A percentile compares a stretch with the other conserved stretches of the same genome.
Conservation (phyloP, 2,113 vertebrate species). For the Catharus fuscescens region DNA sequence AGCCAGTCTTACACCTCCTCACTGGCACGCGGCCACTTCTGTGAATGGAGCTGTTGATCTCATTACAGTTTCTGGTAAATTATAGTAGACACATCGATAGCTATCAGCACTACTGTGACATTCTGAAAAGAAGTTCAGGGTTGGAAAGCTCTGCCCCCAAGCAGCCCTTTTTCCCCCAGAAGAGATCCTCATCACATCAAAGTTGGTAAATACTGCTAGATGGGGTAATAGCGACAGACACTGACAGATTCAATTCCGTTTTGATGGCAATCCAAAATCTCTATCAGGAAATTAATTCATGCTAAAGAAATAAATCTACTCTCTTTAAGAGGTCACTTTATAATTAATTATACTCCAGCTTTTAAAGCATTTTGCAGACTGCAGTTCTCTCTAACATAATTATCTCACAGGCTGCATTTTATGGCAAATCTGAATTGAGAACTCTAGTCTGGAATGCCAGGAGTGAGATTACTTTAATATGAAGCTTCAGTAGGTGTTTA, state of each 20-base stretch:
- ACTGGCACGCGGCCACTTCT: not conserved
- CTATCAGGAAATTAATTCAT: slow-evolving; percentile 55
- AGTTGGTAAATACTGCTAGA: not conserved
- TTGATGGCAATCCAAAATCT: slow-evolving; percentile 34
- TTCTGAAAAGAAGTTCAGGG: not conserved
- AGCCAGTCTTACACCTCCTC: not conserved
- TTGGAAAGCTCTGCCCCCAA: not conserved
- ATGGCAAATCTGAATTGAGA: not conserved
- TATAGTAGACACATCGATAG: not conserved
- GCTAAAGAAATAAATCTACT: slow-evolving; percentile 38
- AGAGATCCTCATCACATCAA: not conserved
- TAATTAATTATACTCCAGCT: slow-evolving; percentile 47
- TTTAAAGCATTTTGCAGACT: slow-evolving; percentile 54
- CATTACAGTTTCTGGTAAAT: not conserved
- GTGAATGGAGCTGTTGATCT: not conserved
- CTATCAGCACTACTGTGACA: not conserved
- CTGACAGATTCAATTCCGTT: not conserved
- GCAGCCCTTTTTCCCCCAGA: not conserved
- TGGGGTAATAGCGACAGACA: not conserved
- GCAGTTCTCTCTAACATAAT: slow-evolving; percentile 7
- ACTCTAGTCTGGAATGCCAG: not conserved
- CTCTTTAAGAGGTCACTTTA: slow-evolving; percentile 41
- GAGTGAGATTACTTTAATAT: not conserved
- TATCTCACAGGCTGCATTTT: slow-evolving; percentile 2
- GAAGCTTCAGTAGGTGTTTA: slow-evolving; percentile 1